Conservation (phyloP, 2,888 invertebrate species). For the Hemicrepidius hirtus region DNA sequence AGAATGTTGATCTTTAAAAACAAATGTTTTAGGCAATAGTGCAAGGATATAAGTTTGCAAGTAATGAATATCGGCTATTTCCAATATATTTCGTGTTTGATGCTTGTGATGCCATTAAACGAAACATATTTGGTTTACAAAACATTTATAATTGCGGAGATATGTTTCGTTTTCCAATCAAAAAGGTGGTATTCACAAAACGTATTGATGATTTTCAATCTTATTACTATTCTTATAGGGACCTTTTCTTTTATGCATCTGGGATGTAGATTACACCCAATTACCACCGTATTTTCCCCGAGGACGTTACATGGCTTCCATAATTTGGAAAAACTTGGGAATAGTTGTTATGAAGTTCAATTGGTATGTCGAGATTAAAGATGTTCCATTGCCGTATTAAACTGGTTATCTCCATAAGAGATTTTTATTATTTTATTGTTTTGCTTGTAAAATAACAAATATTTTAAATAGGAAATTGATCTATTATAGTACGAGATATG, state of each 20-base stretch:
- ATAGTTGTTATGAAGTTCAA: neutral
- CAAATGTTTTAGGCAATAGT: neutral
- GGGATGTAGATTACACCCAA: neutral
- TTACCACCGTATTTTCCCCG: neutral
- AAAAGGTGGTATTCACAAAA: neutral
- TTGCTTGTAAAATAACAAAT: too few species aligned
- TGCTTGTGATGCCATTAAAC: neutral
- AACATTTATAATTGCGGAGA: neutral
- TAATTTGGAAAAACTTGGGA: neutral
- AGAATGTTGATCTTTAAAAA: neutral
- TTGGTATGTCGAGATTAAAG: neutral
- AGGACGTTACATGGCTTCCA: neutral
- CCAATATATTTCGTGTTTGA: neutral
- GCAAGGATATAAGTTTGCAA: neutral
- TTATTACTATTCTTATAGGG: neutral
- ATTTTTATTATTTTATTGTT: too few species aligned
- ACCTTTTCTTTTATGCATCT: neutral
- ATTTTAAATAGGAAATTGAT: too few species aligned
- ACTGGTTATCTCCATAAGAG: too few species aligned
- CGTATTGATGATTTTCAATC: too few species aligned
- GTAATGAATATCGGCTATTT: neutral
- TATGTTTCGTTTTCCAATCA: neutral
- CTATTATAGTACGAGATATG: too few species aligned
- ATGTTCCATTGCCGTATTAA: too few species aligned
- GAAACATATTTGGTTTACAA: neutral